These are phyloP conservation scores for Mico argentatus DNA, from an alignment of 2,797 vertebrate genomes.

Conservation along the genomic window DNA sequence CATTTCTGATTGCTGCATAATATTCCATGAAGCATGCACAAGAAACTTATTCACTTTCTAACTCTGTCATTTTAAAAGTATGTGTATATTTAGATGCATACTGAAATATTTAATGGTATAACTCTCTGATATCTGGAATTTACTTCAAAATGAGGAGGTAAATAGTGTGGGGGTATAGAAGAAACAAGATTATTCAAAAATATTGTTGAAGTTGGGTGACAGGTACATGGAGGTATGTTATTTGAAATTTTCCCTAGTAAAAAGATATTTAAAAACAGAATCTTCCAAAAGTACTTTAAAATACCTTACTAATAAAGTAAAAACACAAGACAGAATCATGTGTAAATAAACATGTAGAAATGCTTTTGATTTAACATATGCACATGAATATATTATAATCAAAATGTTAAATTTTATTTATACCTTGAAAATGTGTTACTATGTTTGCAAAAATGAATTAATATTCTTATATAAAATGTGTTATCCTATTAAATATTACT, in stretches of 20 bases:
- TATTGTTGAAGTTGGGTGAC: not conserved
- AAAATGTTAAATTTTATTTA: not conserved
- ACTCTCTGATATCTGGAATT: not conserved
- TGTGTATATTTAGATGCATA: not conserved
- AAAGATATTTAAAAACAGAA: not conserved
- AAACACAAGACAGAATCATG: not conserved
- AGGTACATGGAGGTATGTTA: not conserved
- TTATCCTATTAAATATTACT: not conserved
- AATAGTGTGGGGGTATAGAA: not conserved
- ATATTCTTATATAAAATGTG: not conserved
- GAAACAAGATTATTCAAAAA: not conserved
- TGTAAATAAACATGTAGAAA: not conserved
- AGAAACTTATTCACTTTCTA: not conserved
- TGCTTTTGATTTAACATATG: not conserved
- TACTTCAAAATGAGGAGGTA: not conserved
- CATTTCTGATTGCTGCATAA: too few relatives aligned
- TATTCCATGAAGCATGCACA: too few relatives aligned
- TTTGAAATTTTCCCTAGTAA: not conserved
- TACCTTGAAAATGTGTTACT: not conserved
- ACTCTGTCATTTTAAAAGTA: not conserved
- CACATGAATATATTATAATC: not conserved
- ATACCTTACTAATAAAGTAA: not conserved
- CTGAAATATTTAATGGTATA: not conserved
- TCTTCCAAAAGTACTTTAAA: slow-evolving; percentile 7
- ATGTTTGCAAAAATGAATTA: not conserved